Conservation (phyloP, 2,888 invertebrate genomes). For the Heliconius erato region DNA sequence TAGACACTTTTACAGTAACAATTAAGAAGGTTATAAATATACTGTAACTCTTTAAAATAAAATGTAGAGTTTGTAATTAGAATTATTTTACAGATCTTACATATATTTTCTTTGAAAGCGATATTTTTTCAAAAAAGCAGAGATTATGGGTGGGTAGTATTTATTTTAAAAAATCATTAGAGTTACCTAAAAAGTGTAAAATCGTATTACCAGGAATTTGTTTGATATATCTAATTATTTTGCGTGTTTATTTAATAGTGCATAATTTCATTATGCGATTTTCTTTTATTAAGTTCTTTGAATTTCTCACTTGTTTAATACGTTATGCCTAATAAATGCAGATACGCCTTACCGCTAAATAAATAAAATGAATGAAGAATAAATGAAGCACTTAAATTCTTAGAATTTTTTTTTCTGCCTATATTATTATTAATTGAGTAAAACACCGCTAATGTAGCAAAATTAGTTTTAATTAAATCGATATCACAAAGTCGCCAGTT, state of each 20-base stretch:
- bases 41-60: too few species aligned
- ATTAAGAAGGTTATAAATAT: too few species aligned
- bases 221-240: not conserved
- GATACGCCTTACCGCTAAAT: conserved; percentile 12
- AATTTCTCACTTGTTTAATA: conserved; percentile 13
- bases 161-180: too few species aligned
- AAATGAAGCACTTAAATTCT: conserved; percentile 29
- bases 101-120: not conserved
- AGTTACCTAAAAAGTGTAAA: too few species aligned
- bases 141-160: too few species aligned
- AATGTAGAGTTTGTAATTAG: too few species aligned
- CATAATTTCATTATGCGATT: not conserved
- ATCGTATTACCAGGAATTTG: not conserved
- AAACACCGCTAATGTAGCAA: conserved; percentile 7
- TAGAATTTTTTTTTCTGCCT: conserved; percentile 1
- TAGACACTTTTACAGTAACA: too few species aligned
- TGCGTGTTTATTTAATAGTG: not conserved
- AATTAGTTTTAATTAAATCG: not conserved
- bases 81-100: too few species aligned
- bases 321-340: conserved; percentile 7
- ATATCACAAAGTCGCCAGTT: too few species aligned
- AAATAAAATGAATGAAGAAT: conserved; percentile 3
- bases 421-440: conserved; percentile 7
- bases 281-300: not conserved
- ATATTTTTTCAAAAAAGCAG: not conserved